Conservation (phyloP, 2,888 invertebrate species). For the Sesia bembeciformis region DNA sequence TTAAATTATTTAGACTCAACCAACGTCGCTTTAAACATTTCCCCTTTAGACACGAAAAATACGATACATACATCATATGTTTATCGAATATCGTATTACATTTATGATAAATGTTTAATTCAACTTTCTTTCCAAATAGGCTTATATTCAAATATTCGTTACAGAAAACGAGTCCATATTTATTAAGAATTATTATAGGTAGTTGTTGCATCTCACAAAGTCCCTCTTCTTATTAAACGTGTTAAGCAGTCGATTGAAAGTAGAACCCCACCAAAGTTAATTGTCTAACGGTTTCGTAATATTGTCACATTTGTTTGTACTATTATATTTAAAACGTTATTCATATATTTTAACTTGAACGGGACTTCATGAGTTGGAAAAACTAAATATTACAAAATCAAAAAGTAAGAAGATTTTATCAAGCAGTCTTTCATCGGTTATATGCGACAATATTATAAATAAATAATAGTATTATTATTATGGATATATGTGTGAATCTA, state of each 20-base stretch:
- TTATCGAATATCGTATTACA: no score
- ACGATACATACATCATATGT: no score
- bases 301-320: background rate
- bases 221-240: no score
- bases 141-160: no score
- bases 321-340: background rate
- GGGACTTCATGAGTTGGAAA: background rate
- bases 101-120: no score
- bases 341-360: background rate
- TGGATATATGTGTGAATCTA: background rate
- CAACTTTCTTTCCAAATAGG: no score
- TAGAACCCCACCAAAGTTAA: no score
- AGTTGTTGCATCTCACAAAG: no score
- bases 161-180: no score
- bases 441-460: background rate
- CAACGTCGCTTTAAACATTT: background rate
- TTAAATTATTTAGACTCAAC: slow-evolving; percentile 24
- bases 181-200: no score
- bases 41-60: no score
- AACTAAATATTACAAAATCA: slow-evolving; percentile 7
- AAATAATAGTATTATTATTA: background rate
- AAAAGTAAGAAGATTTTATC: slow-evolving; percentile 28
- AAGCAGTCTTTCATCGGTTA: slow-evolving; percentile 44
- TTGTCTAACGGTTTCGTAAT: background rate
- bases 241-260: no score